Evolutionary conservation across 2,888 invertebrate genomes (phyloP).

Genomic region (Mimumesa dahlbomi): DNA sequence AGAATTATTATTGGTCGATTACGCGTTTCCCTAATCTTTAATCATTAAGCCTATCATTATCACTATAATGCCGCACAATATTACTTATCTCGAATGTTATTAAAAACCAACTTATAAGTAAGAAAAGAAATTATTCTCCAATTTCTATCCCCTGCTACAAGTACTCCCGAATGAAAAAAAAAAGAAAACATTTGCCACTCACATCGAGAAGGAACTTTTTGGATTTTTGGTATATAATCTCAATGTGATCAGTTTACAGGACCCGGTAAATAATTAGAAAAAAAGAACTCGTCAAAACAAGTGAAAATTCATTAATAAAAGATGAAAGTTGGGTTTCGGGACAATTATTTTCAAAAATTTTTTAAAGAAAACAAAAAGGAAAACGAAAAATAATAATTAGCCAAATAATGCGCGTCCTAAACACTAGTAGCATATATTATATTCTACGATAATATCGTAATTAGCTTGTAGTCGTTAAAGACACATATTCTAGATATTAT

Average conservation of each 20-base stretch:
- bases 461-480: constrained; percentile 18
- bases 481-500: constrained; percentile 32
- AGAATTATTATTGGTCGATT: constrained; percentile 32
- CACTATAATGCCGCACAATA: constrained; percentile 66
- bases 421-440: not conserved
- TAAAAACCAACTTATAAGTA: constrained; percentile 26
- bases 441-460: constrained; percentile 10
- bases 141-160: constrained; percentile 39
- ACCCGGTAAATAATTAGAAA: too few species aligned
- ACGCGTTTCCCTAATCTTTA: constrained; percentile 39
- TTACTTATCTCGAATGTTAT: constrained; percentile 24
- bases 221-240: too few species aligned
- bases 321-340: too few species aligned
- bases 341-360: too few species aligned
- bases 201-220: too few species aligned
- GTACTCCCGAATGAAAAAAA: too few species aligned
- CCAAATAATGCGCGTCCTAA: not conserved
- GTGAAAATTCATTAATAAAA: too few species aligned
- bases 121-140: not conserved
- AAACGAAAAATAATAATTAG: too few species aligned
- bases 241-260: too few species aligned
- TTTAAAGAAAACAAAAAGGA: too few species aligned
- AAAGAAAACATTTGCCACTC: too few species aligned
- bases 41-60: constrained; percentile 53
- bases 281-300: too few species aligned